Base-by-base conservation (phyloP, 2,113 vertebrate species). In the Struthio camelus region DNA sequence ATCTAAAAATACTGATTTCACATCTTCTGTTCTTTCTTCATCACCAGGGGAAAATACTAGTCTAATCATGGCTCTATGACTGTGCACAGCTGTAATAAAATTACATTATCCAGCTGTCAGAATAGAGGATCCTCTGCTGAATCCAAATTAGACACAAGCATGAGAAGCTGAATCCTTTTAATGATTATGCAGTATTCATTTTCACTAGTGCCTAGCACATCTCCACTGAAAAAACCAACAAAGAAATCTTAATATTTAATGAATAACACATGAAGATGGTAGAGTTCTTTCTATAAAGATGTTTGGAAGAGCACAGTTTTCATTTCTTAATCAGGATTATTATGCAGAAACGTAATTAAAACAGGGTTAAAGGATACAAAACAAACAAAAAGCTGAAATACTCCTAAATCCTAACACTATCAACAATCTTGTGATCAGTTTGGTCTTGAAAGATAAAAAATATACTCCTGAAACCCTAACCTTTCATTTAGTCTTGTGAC, bases 341-440 rank as follows among this genome's bases (percentile, higher is more conserved):
- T 77, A 19, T 61, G 7, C 79, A 69, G 80, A 91, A 96, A 96
- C 93, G 42, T 62, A 96, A 85, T 90, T 93, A 86, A 90, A 96
- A 22, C 6, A 70, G 32, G 12, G 25, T 58, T 81, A 81, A 34
- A 58, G 79, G 80, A 62, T 66, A 18, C 14, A 22, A 42, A 85
- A 73, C 6, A 53, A 85, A 88, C 13, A n/a, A 18, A 30, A 78
- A 78, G 50, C 28, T 62, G 9, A 58, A 78, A 70, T 44, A 78
- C 10, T 84, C 3, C 71, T 88, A 69, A 28, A 44, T 87, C 54
- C 58, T 48, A 87, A 58, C 25, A 53, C 9, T 84, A 48, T 34
- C 50, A 62, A 30, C 1, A 4, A 72, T 80, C 61, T 51, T 59
- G 42, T 90, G 62, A 75, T 84, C 64, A 50, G 19, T 91, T 91